Base-by-base conservation (phyloP, 2,113 vertebrate genomes). In the Pachyramphus minor region DNA sequence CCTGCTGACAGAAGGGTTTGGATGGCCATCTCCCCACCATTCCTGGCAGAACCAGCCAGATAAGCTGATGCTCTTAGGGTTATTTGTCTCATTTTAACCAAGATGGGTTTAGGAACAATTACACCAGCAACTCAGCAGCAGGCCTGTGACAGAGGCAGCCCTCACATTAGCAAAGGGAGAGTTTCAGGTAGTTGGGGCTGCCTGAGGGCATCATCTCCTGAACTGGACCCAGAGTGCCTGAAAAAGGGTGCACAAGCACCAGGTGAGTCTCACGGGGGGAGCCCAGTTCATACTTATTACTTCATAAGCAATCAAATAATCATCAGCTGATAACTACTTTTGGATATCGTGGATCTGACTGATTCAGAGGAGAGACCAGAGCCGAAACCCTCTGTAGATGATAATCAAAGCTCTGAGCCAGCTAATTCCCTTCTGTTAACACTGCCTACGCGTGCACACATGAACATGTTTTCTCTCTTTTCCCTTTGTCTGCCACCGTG, bases 371-470 rank as follows among this genome's bases (percentile, higher is more conserved):
- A 78, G 68, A 87, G 74, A 66, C 18, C 18, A 53, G 45, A 77
- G 72, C 59, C 72, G 69, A 78, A 91, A 78, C 42, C 77, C 47
- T 80, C 87, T 39, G 19, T 60, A 75, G 78, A 59, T 3, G 1
- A 84, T 74, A 94, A 84, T 62, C 66, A 78, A 94, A 87, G 47
- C 81, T 75, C 64, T 79, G 44, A 78, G 90, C 42, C 69, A 84
- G 78, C 69, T 81, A 91, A 92, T 81, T 92, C 69, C 60, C 73
- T 82, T 63, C 81, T 89, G 81, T 63, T 87, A 93, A 39, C 90
- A 63, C 56, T 87, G 87, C 87, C 84, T 79, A 89, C 30, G 25
- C 3, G 0, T 66, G 63, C 44, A 24, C 62, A 28, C 64, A 78
- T 15, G 72, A 52, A 67, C 33, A 6, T 6, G 1, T 52, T 67